A percentile compares a stretch with the other conserved stretches of the same genome.
These are phyloP conservation scores for Tricholauxania praeusta DNA, from an alignment of 2,888 invertebrate genomes.

Conservation along the genomic window DNA sequence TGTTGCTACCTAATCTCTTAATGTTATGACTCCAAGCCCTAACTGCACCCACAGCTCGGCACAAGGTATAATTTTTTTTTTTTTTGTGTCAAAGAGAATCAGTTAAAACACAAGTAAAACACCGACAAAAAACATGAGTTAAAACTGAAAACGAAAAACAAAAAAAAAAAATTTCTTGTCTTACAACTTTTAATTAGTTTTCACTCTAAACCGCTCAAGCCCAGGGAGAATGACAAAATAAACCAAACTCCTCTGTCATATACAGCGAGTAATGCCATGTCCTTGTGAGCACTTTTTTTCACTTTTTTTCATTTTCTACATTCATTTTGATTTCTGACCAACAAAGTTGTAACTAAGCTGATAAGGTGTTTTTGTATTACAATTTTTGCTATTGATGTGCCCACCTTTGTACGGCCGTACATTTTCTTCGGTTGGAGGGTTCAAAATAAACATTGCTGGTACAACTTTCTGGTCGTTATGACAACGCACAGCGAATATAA, in stretches of 20 bases:
- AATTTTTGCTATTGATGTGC: slow-evolving; percentile 28
- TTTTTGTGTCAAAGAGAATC: slow-evolving; percentile 51
- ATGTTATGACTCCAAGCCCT: too few species aligned
- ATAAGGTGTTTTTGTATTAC: slow-evolving; percentile 33
- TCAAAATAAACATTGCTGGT: background rate
- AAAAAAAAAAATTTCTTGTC: slow-evolving; percentile 61
- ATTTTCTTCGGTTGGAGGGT: background rate
- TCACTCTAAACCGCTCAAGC: slow-evolving; percentile 60
- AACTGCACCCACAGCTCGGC: too few species aligned
- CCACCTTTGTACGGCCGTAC: background rate
- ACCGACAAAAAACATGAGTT: slow-evolving; percentile 35
- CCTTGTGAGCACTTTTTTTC: slow-evolving; percentile 27
- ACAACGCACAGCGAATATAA: slow-evolving; percentile 5
- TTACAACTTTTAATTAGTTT: slow-evolving; percentile 69
- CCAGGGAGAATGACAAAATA: too few species aligned
- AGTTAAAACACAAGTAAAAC: slow-evolving; percentile 50
- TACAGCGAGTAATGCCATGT: slow-evolving; percentile 29
- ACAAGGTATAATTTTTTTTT: background rate
- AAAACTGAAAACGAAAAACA: slow-evolving; percentile 45
- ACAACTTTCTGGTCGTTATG: slow-evolving; percentile 7
- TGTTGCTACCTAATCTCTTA: too few species aligned
- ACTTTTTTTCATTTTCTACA: slow-evolving; percentile 19
- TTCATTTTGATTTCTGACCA: slow-evolving; percentile 41
- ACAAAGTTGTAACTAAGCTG: slow-evolving; percentile 36
- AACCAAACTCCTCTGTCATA: background rate